phyloP scores from a whole-genome alignment of 2,888 invertebrate genomes.

The Drosophila putrida region DNA sequence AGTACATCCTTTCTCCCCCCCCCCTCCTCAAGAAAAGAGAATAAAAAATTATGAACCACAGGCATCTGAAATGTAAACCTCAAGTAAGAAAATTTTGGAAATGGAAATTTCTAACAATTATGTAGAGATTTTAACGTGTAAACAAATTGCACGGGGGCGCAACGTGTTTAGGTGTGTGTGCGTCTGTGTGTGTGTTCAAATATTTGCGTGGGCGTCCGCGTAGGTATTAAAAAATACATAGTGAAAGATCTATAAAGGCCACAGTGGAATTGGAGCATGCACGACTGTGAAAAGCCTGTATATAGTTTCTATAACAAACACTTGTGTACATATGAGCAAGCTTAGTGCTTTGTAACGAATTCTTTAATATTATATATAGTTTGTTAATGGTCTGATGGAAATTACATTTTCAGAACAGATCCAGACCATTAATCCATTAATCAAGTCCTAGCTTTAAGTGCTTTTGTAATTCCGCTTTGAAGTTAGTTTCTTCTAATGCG shows the following conservation, averaged over 20 bases:
- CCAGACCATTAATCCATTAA: too few relatives aligned
- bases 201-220: constrained; percentile 67
- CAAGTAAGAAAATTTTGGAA: constrained; percentile 27
- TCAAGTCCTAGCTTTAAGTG: too few relatives aligned
- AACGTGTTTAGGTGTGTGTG: constrained; percentile 19
- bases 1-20: not conserved
- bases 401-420: too few relatives aligned
- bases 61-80: constrained; percentile 17
- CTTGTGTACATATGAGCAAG: too few relatives aligned
- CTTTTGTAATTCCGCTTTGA: too few relatives aligned
- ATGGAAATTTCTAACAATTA: constrained; percentile 27
- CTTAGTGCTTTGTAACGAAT: too few relatives aligned
- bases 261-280: too few relatives aligned
- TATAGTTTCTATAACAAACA: too few relatives aligned
- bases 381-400: too few relatives aligned
- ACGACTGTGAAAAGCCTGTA: too few relatives aligned
- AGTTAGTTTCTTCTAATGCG: too few relatives aligned
- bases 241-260: not conserved
- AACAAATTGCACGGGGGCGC: constrained; percentile 43
- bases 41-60: constrained; percentile 20
- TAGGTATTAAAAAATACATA: constrained; percentile 55
- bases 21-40: not conserved
- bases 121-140: constrained; percentile 36
- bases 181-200: constrained; percentile 34
- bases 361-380: too few relatives aligned